Base-by-base conservation (phyloP, 2,888 invertebrate genomes). In the Micropterix aruncella region DNA sequence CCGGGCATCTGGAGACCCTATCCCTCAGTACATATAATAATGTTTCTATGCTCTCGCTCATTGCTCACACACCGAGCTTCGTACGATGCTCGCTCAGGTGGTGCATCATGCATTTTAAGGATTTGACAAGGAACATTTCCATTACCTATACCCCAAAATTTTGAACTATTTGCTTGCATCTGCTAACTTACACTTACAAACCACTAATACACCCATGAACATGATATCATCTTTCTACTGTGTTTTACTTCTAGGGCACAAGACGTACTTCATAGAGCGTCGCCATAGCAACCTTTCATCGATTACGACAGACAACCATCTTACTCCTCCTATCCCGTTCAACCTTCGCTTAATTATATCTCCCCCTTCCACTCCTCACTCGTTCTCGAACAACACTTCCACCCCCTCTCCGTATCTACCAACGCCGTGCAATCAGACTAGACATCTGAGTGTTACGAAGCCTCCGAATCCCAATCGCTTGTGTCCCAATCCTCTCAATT, bases 211-310 rank as follows among this genome's bases (percentile, higher is more conserved):
- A n/a, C n/a, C n/a, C n/a, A n/a, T n/a, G n/a, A n/a, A n/a, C n/a
- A n/a, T n/a, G n/a, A n/a, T n/a, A n/a, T n/a, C n/a, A n/a, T n/a
- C n/a, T n/a, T n/a, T n/a, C n/a, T 46, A 17, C 12, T 27, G 5
- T 27, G 12, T 27, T 37, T 49, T 42, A 48, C 50, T 46, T 48
- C 44, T 62, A 87, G 87, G 84, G 59, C 74, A 87, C 58, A 86
- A 85, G 62, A 90, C 91, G 1, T 91, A 81, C 63, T 93, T 92
- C 62, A 88, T 93, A 46, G 76, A 82, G 58, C 83, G 84, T 18
- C 76, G 83, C 18, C 27, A 27, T 12, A 27, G 27, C 27, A 27
- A 12, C 12, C 5, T 27, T 7, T 27, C 27, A 37, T 62, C 63
- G 44, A 66, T 62, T 54, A 63, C 63, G 50, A 62, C 60, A 52